phyloP scores from a whole-genome alignment of 2,797 vertebrate genomes.

The Tolypeutes matacus region DNA sequence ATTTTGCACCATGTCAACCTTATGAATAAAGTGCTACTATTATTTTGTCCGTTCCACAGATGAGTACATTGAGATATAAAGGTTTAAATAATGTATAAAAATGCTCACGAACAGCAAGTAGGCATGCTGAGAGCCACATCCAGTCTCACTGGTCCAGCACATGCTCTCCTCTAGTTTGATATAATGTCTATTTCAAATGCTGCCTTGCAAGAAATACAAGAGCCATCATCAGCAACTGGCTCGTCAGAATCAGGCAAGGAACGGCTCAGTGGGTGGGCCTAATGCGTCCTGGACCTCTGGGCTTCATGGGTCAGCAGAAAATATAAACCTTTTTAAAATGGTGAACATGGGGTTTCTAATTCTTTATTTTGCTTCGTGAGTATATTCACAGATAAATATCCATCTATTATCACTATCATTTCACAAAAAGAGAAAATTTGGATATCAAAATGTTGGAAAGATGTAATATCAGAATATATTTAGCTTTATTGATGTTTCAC shows the following conservation, averaged over 20 bases:
- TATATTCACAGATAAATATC: background rate
- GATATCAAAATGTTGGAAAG: conserved; percentile 27
- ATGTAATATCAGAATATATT: background rate
- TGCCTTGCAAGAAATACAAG: background rate
- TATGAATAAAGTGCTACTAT: background rate
- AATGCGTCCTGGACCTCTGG: background rate
- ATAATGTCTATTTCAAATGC: background rate
- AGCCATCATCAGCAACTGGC: background rate
- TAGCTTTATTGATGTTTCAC: background rate
- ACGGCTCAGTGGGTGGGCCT: background rate
- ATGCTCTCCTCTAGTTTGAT: background rate
- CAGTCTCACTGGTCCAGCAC: background rate
- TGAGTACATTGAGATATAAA: background rate
- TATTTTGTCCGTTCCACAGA: background rate
- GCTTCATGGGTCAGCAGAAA: background rate
- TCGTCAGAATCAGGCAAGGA: background rate
- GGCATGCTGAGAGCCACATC: background rate
- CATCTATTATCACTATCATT: background rate
- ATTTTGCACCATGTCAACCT: background rate
- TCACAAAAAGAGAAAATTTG: background rate
- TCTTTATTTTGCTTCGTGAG: background rate
- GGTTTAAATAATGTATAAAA: background rate
- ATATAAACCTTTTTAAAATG: background rate
- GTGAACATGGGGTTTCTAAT: background rate
- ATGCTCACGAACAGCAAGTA: background rate